Percentiles rank a stretch among this genome's conserved stretches.
phyloP scores from a whole-genome alignment of 2,113 vertebrate genomes.

The Alouatta palliata region DNA sequence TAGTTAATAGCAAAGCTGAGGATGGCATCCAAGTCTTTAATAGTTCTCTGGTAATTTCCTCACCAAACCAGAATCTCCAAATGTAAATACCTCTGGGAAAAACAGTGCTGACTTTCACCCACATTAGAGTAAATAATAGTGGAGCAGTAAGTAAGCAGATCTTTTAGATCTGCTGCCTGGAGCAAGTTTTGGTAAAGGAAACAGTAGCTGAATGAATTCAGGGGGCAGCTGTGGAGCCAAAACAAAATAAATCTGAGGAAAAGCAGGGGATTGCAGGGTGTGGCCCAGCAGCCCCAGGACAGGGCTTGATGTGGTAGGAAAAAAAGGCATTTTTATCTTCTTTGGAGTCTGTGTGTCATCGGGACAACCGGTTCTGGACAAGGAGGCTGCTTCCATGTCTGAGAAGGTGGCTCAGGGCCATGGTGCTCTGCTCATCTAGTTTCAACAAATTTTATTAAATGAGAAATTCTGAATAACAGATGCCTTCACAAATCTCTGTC shows the following conservation, averaged over 20 bases:
- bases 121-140: not conserved
- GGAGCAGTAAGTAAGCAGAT: not conserved
- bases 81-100: slow-evolving; percentile 43
- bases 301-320: not conserved
- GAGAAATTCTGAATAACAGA: slow-evolving; percentile 48
- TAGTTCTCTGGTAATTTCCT: slow-evolving; percentile 50
- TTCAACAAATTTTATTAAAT: slow-evolving; percentile 37
- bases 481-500: not conserved
- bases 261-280: not conserved
- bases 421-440: not conserved
- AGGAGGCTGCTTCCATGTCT: not conserved
- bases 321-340: not conserved
- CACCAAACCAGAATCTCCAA: slow-evolving; percentile 54
- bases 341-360: not conserved
- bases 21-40: not conserved
- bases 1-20: slow-evolving; percentile 8
- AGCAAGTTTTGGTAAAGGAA: slow-evolving; percentile 46
- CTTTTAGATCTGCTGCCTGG: slow-evolving; percentile 30
- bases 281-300: not conserved
- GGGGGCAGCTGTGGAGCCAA: not conserved
- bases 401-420: not conserved
- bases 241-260: not conserved
- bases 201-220: not conserved
- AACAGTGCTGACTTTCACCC: slow-evolving; percentile 1
- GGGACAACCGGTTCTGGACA: not conserved